Conservation (phyloP, 2,797 vertebrate species). For the Gorsachius magnificus region DNA sequence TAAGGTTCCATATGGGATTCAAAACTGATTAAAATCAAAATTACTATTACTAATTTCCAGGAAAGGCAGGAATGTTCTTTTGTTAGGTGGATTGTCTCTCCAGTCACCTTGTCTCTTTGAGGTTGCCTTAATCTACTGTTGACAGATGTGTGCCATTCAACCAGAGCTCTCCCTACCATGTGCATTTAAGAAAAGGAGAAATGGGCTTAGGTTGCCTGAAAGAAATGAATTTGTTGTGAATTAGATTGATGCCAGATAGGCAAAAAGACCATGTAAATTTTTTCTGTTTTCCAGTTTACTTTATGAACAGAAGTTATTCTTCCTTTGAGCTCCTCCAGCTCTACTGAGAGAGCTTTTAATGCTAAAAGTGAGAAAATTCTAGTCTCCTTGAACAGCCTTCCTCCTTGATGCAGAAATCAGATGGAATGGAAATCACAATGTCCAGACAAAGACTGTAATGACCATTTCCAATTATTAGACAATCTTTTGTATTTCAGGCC, state of each 20-base stretch:
- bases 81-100: background rate
- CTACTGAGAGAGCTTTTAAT: background rate
- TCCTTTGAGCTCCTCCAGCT: background rate
- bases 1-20: background rate
- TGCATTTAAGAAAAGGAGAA: background rate
- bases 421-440: background rate
- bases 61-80: background rate
- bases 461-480: background rate
- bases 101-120: background rate
- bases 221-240: background rate
- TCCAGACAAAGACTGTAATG: background rate
- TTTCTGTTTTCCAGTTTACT: background rate
- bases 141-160: background rate
- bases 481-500: background rate
- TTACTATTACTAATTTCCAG: background rate
- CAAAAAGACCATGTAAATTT: background rate
- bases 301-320: background rate
- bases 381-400: background rate
- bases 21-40: background rate
- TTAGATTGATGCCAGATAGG: background rate
- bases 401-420: background rate
- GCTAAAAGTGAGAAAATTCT: background rate
- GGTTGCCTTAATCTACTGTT: background rate
- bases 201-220: background rate
- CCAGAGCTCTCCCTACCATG: background rate